Base-by-base conservation (phyloP, 2,888 invertebrate species). In the Pyralis farinalis region DNA sequence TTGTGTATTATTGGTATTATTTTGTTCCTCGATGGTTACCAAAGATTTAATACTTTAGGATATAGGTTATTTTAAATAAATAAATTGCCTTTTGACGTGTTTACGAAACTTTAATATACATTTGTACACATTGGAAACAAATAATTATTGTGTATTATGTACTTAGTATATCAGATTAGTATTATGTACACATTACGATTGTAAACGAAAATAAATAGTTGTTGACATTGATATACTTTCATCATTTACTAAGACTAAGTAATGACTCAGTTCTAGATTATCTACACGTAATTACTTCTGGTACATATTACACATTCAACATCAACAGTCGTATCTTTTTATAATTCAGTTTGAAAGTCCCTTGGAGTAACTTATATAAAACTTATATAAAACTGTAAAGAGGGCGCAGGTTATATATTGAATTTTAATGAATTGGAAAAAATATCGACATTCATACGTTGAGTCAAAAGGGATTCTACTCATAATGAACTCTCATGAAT, bases 91-190 rank as follows among this genome's bases (percentile, higher is more conserved):
- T 25, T 46, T 49, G 46, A 49, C 51, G 46, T 42, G 58, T 58
- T 67, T 65, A 66, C 56, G 62, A 63, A 66, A 58, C 53, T 81
- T 81, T 84, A 83, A 75, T 86, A 77, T 85, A 87, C 85, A 85
- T 85, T 84, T 87, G 85, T 87, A 87, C 86, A 87, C 57, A 60
- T 74, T 72, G 63, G 59, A 71, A 79, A 60, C 63, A 71, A 71
- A 77, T 73, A 40, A 41, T 42, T 37, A n/a, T n/a, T n/a, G n/a
- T n/a, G 2, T 16, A 71, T 71, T 67, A 78, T 81, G 77, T 83
- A 79, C 73, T 74, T 74, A 74, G 59, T 70, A 71, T 65, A 65
- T 64, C 58, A 52, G 60, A 70, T 4, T 69, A 61, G 58, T 59
- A 69, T 69, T 85, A 85, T 87, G 73, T 86, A 86, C 85, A 85